Base-by-base conservation (phyloP, 1,140 invertebrate species). In the Dendroctonus ponderosae region DNA sequence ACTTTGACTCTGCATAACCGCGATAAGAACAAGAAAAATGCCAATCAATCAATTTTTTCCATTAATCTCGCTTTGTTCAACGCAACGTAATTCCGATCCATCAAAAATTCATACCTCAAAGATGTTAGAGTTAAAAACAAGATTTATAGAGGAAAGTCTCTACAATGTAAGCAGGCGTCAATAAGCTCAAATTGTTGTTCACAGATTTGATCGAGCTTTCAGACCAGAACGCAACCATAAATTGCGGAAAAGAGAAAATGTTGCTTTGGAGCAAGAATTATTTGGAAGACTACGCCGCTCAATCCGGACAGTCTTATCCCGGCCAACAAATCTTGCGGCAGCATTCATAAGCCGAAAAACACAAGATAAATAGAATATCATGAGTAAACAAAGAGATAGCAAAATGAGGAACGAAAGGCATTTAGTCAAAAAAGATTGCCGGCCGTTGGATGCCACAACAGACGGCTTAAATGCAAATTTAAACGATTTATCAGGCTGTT, bases 11-110 rank as follows among this genome's bases (percentile, higher is more conserved):
- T 65, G 62, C 53, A 65, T 65, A 65, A 57, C 62, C 53, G 52
- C 62, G 62, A 65, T 65, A 65, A 65, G 62, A 65, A 65, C 62
- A 65, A 65, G 62, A 57, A n/a, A n/a, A 57, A 49, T 52, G 62
- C 57, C 62, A 65, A 65, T 65, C 62, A 56, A 65, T 65, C 62
- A 65, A 65, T 65, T 65, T 65, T 65, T 65, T 65, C 62, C 62
- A 65, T 65, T 65, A 65, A 65, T 65, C 62, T 65, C 57, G 52
- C 46, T 65, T 57, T 65, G 37, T 65, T 65, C 43, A 50, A 14
- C 50, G 50, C 49, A 57, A 65, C 53, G 49, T 57, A 26, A n/a
- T 41, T 40, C 62, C 44, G 50, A 65, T 65, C 54, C 43, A 65
- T 65, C 62, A 57, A 57, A 65, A 65, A 65, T 65, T 57, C 53